Base-by-base conservation (phyloP, 2,113 vertebrate species). In the Xenopus borealis region DNA sequence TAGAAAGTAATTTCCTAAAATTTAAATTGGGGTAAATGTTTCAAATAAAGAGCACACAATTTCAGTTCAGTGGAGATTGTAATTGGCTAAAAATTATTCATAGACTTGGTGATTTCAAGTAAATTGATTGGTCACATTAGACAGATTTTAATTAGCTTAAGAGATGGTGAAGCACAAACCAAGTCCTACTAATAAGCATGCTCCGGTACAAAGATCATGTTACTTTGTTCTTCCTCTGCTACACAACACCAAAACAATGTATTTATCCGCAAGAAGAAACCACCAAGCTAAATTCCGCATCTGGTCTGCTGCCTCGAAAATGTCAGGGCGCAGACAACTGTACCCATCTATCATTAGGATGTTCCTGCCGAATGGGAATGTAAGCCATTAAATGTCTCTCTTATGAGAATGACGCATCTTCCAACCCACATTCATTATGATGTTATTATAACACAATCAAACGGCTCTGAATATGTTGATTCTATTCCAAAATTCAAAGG, bases 311-410 rank as follows among this genome's bases (percentile, higher is more conserved):
- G 58, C 73, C 46, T 53, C 69, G 66, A n/a, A 75, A 75, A 69
- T 75, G 73, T 69, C 73, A 75, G 62, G 66, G 47, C 66, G 59
- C 44, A 62, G 46, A 75, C 52, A 69, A 45, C 66, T 59, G 44
- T 23, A 53, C 47, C 68, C 73, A 69, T 75, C 45, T 13, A 63
- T 75, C 66, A 75, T 53, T 67, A 53, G 46, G 47, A 9, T 11
- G 23, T 75, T 44, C 62, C 66, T 19, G 11, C 13, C 40, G 57
- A 20, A 62, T 69, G 62, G 73, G 45, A 75, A 69, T 62, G 23
- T 63, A 68, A 69, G 45, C 58, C 73, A 75, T 75, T 75, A 75
- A 75, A 69, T 69, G 58, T 62, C 73, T 69, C 30, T 69, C 58
- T 53, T 69, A 68, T 75, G 71, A 62, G 71, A 72, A 64, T 47